These are phyloP conservation scores for Argyresthia albistria DNA, from an alignment of 2,888 invertebrate species.

Conservation along the genomic window DNA sequence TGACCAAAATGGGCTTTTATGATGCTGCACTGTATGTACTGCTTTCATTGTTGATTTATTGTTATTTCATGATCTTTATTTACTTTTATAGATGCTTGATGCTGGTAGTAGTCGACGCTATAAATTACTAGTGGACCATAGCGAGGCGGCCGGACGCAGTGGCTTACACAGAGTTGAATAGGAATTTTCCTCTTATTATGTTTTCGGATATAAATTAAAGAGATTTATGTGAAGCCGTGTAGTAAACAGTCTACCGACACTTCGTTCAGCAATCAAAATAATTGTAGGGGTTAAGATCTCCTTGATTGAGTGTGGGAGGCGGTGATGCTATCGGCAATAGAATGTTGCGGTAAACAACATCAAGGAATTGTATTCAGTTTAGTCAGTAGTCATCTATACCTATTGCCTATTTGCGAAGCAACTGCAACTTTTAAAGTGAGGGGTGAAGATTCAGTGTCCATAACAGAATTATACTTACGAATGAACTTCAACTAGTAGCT, in stretches of 20 bases:
- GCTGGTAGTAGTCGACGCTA: slow-evolving; percentile 43
- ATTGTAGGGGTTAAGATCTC: slow-evolving; percentile 23
- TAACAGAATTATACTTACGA: too few relatives aligned
- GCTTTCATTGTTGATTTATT: slow-evolving; percentile 61
- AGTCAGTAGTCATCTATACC: too few relatives aligned
- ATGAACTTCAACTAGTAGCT: too few relatives aligned
- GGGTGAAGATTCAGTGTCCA: too few relatives aligned
- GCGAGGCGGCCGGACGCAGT: slow-evolving; percentile 44
- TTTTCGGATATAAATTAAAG: slow-evolving; percentile 64
- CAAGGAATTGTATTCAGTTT: too few relatives aligned
- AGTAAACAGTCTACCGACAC: slow-evolving; percentile 34
- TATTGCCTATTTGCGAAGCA: too few relatives aligned
- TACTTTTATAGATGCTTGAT: slow-evolving; percentile 61
- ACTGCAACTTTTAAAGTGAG: too few relatives aligned
- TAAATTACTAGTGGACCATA: slow-evolving; percentile 49
- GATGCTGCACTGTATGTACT: slow-evolving; percentile 20
- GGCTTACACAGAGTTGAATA: slow-evolving; percentile 46
- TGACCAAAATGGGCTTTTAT: slow-evolving; percentile 34
- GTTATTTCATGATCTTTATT: slow-evolving; percentile 65
- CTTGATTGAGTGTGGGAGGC: slow-evolving; percentile 32
- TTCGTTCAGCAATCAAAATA: slow-evolving; percentile 29
- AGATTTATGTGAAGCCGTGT: slow-evolving; percentile 44
- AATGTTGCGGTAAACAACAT: too few relatives aligned
- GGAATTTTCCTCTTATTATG: slow-evolving; percentile 63
- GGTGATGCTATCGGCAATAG: slow-evolving; percentile 18